Evolutionary conservation across 2,888 invertebrate species (phyloP).

Genomic region (Syrphus vitripennis): DNA sequence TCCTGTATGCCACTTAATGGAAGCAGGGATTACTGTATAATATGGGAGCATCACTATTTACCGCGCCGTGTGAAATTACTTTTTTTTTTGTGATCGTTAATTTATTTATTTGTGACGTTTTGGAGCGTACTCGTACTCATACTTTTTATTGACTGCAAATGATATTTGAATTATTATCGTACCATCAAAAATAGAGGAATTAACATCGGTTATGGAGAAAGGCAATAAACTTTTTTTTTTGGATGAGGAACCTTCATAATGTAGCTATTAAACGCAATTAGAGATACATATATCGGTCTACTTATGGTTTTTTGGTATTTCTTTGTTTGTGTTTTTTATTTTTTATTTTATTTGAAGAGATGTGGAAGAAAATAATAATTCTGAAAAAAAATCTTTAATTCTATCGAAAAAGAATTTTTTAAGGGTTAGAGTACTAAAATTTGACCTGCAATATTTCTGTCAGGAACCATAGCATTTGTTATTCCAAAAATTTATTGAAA

Average conservation of each 20-base stretch:
- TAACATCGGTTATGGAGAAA: neutral
- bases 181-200: neutral
- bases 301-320: neutral
- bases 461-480: too few species aligned
- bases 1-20: conserved; percentile 59
- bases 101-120: conserved; percentile 19
- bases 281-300: neutral
- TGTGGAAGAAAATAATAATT: neutral
- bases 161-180: conserved; percentile 19
- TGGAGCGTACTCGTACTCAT: neutral
- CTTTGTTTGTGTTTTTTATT: neutral
- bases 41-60: conserved; percentile 12
- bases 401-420: too few species aligned
- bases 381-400: too few species aligned
- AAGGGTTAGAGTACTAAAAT: too few species aligned
- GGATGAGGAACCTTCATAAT: neutral
- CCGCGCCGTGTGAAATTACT: conserved; percentile 56
- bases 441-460: too few species aligned
- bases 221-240: neutral
- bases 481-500: too few species aligned
- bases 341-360: neutral
- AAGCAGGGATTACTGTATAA: conserved; percentile 13
- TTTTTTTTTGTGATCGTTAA: conserved; percentile 27
- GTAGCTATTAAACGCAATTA: conserved; percentile 7
- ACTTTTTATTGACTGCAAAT: neutral